Evolutionary conservation across 2,888 invertebrate species (phyloP).

Genomic region (Smittia sp.): DNA sequence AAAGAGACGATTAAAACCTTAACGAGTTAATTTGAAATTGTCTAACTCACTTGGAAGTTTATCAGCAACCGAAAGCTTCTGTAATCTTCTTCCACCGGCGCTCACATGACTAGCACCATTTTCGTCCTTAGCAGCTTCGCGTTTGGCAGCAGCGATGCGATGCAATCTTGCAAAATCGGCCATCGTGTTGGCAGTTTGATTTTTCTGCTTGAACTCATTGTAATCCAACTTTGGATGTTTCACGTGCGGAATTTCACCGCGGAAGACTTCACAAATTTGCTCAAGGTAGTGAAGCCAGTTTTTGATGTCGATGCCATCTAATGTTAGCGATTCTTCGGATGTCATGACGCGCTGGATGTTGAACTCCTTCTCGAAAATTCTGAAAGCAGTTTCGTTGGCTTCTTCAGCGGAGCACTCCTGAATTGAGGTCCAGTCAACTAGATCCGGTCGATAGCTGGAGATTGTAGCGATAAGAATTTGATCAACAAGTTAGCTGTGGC

Average conservation of each 20-base stretch:
- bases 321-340: conserved; percentile 63
- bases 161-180: conserved; percentile 35
- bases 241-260: conserved; percentile 84
- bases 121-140: conserved; percentile 26
- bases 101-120: conserved; percentile 21
- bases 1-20: neutral
- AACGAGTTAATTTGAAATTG: neutral
- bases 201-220: conserved; percentile 51
- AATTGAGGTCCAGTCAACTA: conserved; percentile 71
- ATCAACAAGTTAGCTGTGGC: neutral
- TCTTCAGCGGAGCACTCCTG: conserved; percentile 63
- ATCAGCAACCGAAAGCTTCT: neutral
- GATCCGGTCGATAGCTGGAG: conserved; percentile 82
- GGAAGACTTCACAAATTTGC: conserved; percentile 85
- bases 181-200: conserved; percentile 47
- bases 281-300: conserved; percentile 75
- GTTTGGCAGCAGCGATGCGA: conserved; percentile 31
- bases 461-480: neutral
- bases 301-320: conserved; percentile 50
- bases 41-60: conserved; percentile 20
- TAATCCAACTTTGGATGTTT: conserved; percentile 69
- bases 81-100: neutral
- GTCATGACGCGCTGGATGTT: conserved; percentile 71
- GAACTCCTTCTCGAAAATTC: conserved; percentile 79
- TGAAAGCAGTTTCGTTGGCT: conserved; percentile 81